These are phyloP conservation scores for Hirundichthys speculiger DNA, from an alignment of 2,113 vertebrate genomes.

Conservation along the genomic window DNA sequence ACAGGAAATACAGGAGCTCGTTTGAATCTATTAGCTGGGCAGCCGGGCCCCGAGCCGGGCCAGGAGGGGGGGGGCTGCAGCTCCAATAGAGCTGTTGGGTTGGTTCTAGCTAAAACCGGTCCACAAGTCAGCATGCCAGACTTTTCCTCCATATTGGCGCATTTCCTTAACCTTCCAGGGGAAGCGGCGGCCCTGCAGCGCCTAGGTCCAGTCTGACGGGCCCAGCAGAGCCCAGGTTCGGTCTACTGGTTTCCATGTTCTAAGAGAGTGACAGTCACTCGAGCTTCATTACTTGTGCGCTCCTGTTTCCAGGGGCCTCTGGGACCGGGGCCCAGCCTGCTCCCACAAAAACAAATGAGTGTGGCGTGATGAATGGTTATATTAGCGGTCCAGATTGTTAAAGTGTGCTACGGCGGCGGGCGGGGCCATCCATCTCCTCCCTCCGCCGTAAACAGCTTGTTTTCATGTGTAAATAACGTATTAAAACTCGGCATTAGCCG, in stretches of 20 bases:
- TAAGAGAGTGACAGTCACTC: slow-evolving; percentile 74
- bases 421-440: slow-evolving; percentile 90
- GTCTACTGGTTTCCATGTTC: slow-evolving; percentile 72
- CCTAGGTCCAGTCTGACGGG: not conserved
- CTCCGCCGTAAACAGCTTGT: slow-evolving; percentile 93
- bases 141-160: slow-evolving; percentile 9
- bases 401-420: slow-evolving; percentile 92
- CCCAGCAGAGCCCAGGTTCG: not conserved
- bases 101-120: not conserved
- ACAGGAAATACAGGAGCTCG: slow-evolving; percentile 69
- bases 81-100: not conserved
- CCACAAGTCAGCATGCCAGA: slow-evolving; percentile 32
- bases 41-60: slow-evolving; percentile 24
- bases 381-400: slow-evolving; percentile 99
- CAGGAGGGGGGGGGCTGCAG: slow-evolving; percentile 6
- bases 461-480: slow-evolving; percentile 99
- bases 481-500: slow-evolving; percentile 96
- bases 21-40: slow-evolving; percentile 77
- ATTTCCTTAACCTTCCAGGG: not conserved
- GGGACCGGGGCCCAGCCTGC: slow-evolving; percentile 83
- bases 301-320: slow-evolving; percentile 88
- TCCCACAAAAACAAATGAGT: slow-evolving; percentile 88
- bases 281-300: slow-evolving; percentile 74
- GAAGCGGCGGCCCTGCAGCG: too few species aligned
- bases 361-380: slow-evolving; percentile 97